Percentiles rank a stretch among this genome's conserved stretches.
These are phyloP conservation scores for Himalopsyche japonica DNA, from an alignment of 2,888 invertebrate species.

Conservation along the genomic window DNA sequence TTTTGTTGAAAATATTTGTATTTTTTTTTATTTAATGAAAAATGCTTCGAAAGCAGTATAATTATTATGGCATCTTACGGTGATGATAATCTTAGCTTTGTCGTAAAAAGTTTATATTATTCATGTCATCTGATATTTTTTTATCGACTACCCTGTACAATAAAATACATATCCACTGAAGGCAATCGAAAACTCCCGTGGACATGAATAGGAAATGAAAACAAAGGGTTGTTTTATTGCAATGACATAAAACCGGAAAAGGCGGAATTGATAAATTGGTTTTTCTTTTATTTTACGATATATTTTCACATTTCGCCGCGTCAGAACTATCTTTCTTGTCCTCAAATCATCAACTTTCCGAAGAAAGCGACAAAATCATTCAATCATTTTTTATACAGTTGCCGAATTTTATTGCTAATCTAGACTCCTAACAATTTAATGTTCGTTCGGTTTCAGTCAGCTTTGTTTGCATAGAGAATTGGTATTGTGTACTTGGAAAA, in stretches of 20 bases:
- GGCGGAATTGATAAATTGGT: slow-evolving; percentile 35
- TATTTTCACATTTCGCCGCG: slow-evolving; percentile 24
- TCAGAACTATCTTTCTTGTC: slow-evolving; percentile 8
- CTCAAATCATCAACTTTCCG: background rate
- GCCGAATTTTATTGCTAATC: background rate
- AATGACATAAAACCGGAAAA: slow-evolving; percentile 24
- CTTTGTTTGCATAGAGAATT: background rate
- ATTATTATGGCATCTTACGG: background rate
- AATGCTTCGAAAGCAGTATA: background rate
- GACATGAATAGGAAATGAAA: slow-evolving; percentile 35
- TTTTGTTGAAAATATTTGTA: background rate
- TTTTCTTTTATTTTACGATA: slow-evolving; percentile 33
- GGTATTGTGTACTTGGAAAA: background rate
- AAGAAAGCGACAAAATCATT: background rate
- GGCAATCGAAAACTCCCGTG: slow-evolving; percentile 24
- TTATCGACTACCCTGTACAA: slow-evolving; percentile 1
- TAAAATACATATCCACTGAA: slow-evolving; percentile 9
- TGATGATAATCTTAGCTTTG: background rate
- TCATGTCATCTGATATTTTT: background rate
- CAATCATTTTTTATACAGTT: background rate
- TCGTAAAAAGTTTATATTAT: background rate
- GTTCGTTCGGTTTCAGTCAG: background rate
- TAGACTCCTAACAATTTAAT: background rate
- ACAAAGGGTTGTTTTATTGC: slow-evolving; percentile 37
- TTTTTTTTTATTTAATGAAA: background rate